A percentile compares a stretch with the other conserved stretches of the same genome.
Conservation (phyloP, 2,888 invertebrate genomes). For the Schrankia costaestrigalis region DNA sequence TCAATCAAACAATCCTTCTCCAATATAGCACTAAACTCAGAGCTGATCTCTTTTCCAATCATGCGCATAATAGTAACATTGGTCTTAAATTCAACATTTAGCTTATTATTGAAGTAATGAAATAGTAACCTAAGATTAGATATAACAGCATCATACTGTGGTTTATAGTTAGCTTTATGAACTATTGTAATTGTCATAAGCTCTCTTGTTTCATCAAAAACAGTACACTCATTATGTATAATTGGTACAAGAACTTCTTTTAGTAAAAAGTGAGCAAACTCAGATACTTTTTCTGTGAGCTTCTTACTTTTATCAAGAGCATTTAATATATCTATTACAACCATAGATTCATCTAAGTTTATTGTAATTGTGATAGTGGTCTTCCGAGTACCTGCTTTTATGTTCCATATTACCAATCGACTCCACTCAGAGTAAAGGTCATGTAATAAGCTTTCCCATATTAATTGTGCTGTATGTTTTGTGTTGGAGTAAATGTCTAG, state of each 20-base stretch:
- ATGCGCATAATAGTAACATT: conserved; percentile 74
- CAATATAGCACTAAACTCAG: conserved; percentile 83
- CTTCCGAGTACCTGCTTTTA: conserved; percentile 41
- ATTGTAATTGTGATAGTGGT: conserved; percentile 56
- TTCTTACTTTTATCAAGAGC: conserved; percentile 66
- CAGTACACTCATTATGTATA: conserved; percentile 68
- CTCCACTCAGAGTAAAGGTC: conserved; percentile 74
- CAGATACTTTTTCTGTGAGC: conserved; percentile 68
- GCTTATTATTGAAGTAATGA: conserved; percentile 77
- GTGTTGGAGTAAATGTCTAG: conserved; percentile 76
- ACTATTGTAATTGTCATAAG: conserved; percentile 55
- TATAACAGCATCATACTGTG: conserved; percentile 78
- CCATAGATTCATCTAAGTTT: conserved; percentile 46
- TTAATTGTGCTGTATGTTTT: conserved; percentile 62
- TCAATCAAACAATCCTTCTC: conserved; percentile 87
- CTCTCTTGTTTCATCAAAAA: conserved; percentile 61
- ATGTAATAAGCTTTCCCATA: conserved; percentile 66
- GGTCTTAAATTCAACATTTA: conserved; percentile 70
- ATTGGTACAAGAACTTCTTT: conserved; percentile 81
- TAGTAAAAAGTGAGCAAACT: conserved; percentile 81
- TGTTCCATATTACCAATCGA: conserved; percentile 66
- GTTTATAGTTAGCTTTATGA: conserved; percentile 61
- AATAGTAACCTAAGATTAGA: conserved; percentile 80
- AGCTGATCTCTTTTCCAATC: conserved; percentile 78
- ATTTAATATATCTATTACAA: conserved; percentile 54